Evolutionary conservation across 2,888 invertebrate species (phyloP), one percentile per base, ranked within the genome.

Genomic region (Lamellibrachia satsuma): DNA sequence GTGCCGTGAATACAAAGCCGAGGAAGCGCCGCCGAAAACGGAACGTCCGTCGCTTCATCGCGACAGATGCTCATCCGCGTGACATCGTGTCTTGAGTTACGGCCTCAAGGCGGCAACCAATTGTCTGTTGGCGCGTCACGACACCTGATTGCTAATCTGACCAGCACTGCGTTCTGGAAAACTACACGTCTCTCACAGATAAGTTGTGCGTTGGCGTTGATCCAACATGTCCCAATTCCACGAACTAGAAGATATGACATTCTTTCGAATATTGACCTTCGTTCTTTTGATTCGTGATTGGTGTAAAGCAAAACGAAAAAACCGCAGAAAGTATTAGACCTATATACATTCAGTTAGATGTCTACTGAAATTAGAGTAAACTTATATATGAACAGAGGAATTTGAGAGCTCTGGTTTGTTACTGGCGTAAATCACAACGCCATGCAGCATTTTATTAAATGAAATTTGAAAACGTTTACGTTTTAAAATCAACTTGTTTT

Each of bases 1-100:
- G 75, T 75, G 75, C n/a, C 75, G 22, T 75, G 75, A 75, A 75
- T n/a, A 75, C 75, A 75, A 75, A 75, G 75, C 75, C 75, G 75
- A 75, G 4, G 75, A 75, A 75, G n/a, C 75, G 22, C 22, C 4
- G 75, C 6, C 75, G 75, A 22, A 75, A 39, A 75, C 15, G 15
- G 75, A n/a, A 75, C 75, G n/a, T 75, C 75, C 75, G 75, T 75
- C 22, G n/a, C 22, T 6, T 1, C 75, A 75, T 75, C 75, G 75
- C 75, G 75, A 15, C 75, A 75, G 75, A 75, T 75, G 55, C 55
- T 9, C 55, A 55, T 55, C 55, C 55, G 75, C n/a, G 75, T 75
- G 75, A 75, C 75, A 75, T 75, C 75, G 75, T 75, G 75, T 75
- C 22, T 22, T 75, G 22, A 22, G 75, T 22, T 22, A n/a, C 6